A percentile compares a stretch with the other conserved stretches of the same genome.
These are phyloP conservation scores for Spinus olivaceus DNA, from an alignment of 2,797 vertebrate genomes.

Conservation along the genomic window DNA sequence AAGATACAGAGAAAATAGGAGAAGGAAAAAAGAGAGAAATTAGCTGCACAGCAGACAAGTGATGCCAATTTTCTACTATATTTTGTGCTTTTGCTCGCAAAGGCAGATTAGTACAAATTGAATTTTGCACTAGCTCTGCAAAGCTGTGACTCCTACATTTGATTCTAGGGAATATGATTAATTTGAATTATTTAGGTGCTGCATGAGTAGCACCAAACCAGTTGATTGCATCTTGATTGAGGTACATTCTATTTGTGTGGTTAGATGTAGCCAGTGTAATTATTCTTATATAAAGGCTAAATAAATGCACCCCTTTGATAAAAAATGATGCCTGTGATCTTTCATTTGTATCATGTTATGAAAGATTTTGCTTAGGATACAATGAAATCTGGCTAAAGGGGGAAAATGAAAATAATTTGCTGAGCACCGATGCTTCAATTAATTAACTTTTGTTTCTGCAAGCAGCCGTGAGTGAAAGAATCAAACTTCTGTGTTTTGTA, in stretches of 20 bases:
- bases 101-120: constrained; percentile 28
- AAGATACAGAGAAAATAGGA: neutral
- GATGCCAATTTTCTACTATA: neutral
- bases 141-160: constrained; percentile 1
- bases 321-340: constrained; percentile 17
- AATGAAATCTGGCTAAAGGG: constrained; percentile 42
- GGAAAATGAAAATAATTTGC: constrained; percentile 55
- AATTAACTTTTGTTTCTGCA: constrained; percentile 77
- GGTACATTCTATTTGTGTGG: neutral
- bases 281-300: constrained; percentile 25
- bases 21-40: neutral
- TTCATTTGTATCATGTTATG: constrained; percentile 50
- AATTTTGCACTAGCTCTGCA: constrained; percentile 17
- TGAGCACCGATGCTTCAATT: constrained; percentile 54
- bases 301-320: constrained; percentile 27
- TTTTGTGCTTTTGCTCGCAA: neutral
- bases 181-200: neutral
- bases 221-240: neutral
- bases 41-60: neutral
- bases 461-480: constrained; percentile 73
- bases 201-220: neutral
- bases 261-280: neutral
- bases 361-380: constrained; percentile 58
- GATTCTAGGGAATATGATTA: constrained; percentile 7
- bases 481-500: constrained; percentile 74